phyloP scores from a whole-genome alignment of 1,140 invertebrate species.

The Hyles euphorbiae region DNA sequence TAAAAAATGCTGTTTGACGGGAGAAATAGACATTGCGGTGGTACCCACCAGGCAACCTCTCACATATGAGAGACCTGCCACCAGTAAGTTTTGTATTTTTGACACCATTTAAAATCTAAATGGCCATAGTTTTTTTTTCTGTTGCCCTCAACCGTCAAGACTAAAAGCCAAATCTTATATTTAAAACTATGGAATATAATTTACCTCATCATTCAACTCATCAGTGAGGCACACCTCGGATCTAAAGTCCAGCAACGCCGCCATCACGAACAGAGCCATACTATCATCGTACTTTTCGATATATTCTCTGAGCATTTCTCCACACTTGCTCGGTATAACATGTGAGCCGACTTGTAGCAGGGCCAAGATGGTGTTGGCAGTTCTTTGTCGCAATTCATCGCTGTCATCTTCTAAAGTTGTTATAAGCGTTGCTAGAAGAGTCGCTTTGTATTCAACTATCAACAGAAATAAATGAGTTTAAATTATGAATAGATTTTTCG shows the following conservation, averaged over 20 bases:
- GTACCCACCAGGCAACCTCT: too few relatives aligned
- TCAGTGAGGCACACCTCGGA: slow-evolving; percentile 42
- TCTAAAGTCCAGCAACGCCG: slow-evolving; percentile 48
- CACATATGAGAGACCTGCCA: too few relatives aligned
- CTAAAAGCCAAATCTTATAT: background rate
- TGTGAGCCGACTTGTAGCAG: background rate
- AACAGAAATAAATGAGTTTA: slow-evolving; percentile 15
- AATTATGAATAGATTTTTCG: background rate
- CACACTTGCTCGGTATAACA: slow-evolving; percentile 16
- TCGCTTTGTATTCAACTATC: slow-evolving; percentile 46
- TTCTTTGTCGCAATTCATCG: slow-evolving; percentile 22
- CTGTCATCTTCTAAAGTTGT: slow-evolving; percentile 53
- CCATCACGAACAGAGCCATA: slow-evolving; percentile 19
- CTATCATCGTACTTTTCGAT: slow-evolving; percentile 1
- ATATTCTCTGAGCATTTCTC: slow-evolving; percentile 13
- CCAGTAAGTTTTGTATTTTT: background rate
- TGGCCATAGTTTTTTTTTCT: too few relatives aligned
- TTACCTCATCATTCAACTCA: slow-evolving; percentile 48
- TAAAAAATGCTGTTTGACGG: too few relatives aligned
- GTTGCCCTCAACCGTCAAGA: background rate
- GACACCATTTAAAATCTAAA: too few relatives aligned
- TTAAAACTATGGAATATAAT: background rate
- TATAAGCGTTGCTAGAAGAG: slow-evolving; percentile 38
- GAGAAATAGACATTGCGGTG: too few relatives aligned
- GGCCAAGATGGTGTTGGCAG: slow-evolving; percentile 15